Conservation (phyloP, 2,888 invertebrate genomes). For the Drosophila algonquin region DNA sequence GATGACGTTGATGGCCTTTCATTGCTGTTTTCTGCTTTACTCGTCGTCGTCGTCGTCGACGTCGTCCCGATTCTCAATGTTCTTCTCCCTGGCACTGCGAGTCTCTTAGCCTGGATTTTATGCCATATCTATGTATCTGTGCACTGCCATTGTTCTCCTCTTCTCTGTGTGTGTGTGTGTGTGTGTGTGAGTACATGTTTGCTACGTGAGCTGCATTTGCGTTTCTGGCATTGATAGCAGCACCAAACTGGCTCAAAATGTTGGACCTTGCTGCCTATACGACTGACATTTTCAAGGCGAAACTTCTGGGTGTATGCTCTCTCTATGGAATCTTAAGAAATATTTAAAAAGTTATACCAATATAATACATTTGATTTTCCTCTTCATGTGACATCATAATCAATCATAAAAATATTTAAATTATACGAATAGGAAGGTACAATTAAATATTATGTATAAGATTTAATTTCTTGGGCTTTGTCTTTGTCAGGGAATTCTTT, state of each 20-base stretch:
- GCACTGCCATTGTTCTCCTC: not conserved
- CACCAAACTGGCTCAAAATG: constrained; percentile 12
- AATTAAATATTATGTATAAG: too few relatives aligned
- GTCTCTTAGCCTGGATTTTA: not conserved
- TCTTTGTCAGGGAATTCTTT: too few relatives aligned
- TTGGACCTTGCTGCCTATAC: not conserved
- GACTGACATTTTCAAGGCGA: constrained; percentile 3
- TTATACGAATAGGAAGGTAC: too few relatives aligned
- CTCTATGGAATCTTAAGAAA: too few relatives aligned
- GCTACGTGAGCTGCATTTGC: constrained; percentile 4
- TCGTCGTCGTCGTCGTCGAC: constrained; percentile 11
- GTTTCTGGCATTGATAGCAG: constrained; percentile 5
- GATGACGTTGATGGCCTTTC: constrained; percentile 72
- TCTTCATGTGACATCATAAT: too few relatives aligned
- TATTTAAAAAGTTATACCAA: too few relatives aligned
- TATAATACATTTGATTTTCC: too few relatives aligned
- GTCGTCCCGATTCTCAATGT: constrained; percentile 50
- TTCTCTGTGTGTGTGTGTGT: not conserved
- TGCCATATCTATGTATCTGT: constrained; percentile 6
- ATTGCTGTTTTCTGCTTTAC: constrained; percentile 49
- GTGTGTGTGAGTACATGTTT: not conserved
- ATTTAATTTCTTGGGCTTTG: too few relatives aligned
- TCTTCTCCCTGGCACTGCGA: constrained; percentile 39
- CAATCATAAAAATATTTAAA: too few relatives aligned
- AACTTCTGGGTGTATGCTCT: too few relatives aligned